Evolutionary conservation across 2,888 invertebrate genomes (phyloP).

Genomic region (Aricia artaxerxes): DNA sequence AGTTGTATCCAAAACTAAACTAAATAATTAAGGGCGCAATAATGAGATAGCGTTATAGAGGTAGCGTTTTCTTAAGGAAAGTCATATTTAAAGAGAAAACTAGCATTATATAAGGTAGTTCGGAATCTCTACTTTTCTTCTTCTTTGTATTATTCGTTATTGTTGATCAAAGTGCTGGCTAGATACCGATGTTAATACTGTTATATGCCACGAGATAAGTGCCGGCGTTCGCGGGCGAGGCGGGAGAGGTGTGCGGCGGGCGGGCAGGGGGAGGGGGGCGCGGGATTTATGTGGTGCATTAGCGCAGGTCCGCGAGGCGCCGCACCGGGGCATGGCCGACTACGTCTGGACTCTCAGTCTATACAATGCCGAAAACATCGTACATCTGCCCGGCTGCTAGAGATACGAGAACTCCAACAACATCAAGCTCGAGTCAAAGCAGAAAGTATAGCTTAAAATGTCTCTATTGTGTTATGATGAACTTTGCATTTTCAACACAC

Average conservation of each 20-base stretch:
- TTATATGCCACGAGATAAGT: not conserved
- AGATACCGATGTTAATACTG: not conserved
- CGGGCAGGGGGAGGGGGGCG: not conserved
- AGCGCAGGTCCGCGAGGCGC: slow-evolving; percentile 35
- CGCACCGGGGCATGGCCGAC: not conserved
- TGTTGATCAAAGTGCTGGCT: not conserved
- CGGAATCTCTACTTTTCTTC: not conserved
- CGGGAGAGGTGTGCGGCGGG: not conserved
- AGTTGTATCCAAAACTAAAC: too few relatives aligned
- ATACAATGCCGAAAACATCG: too few relatives aligned
- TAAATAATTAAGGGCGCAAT: too few relatives aligned
- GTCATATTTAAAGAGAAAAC: too few relatives aligned
- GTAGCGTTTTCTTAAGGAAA: too few relatives aligned
- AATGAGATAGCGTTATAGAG: too few relatives aligned
- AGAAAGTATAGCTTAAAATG: not conserved
- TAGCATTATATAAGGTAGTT: not conserved
- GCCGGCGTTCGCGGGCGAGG: not conserved
- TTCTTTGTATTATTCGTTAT: not conserved
- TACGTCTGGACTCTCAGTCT: not conserved
- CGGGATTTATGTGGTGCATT: slow-evolving; percentile 44
- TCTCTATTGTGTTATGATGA: not conserved
- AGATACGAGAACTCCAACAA: too few relatives aligned
- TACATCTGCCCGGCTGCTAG: not conserved
- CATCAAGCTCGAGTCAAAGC: not conserved
- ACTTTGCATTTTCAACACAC: not conserved